These are phyloP conservation scores for Lepas anatifera DNA, from an alignment of 2,888 invertebrate species.

Conservation along the genomic window DNA sequence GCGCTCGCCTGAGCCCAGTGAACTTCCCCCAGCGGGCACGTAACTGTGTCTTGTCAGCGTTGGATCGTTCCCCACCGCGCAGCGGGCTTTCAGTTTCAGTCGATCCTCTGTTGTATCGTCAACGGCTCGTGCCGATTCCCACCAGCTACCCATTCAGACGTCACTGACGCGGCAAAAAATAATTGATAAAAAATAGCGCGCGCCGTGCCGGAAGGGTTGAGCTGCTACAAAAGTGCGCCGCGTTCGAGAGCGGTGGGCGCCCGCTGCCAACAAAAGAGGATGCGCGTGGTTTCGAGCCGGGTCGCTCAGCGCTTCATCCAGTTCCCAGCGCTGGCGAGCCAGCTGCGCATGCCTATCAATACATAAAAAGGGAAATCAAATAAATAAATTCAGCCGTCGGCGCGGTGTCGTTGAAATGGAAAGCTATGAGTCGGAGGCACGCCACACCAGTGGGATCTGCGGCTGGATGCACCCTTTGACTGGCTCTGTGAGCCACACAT, in stretches of 20 bases:
- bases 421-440: conserved; percentile 10
- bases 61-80: background rate
- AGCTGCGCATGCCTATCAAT: conserved; percentile 4
- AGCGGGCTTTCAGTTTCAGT: background rate
- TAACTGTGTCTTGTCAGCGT: background rate
- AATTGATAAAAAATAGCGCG: conserved; percentile 8
- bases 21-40: background rate
- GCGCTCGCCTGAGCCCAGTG: too few relatives aligned
- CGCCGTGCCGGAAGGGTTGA: conserved; percentile 7
- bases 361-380: conserved; percentile 6
- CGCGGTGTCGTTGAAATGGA: conserved; percentile 6
- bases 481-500: too few relatives aligned
- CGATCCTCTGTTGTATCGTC: background rate
- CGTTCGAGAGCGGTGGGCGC: background rate
- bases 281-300: background rate
- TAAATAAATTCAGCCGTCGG: conserved; percentile 6
- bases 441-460: too few relatives aligned
- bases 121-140: background rate
- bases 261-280: background rate
- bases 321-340: conserved; percentile 2
- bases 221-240: background rate
- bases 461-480: background rate
- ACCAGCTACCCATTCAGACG: background rate
- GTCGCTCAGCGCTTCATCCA: background rate
- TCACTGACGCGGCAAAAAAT: conserved; percentile 11